Evolutionary conservation across 2,888 invertebrate species (phyloP).

Genomic region (Lumbricus terrestris): DNA sequence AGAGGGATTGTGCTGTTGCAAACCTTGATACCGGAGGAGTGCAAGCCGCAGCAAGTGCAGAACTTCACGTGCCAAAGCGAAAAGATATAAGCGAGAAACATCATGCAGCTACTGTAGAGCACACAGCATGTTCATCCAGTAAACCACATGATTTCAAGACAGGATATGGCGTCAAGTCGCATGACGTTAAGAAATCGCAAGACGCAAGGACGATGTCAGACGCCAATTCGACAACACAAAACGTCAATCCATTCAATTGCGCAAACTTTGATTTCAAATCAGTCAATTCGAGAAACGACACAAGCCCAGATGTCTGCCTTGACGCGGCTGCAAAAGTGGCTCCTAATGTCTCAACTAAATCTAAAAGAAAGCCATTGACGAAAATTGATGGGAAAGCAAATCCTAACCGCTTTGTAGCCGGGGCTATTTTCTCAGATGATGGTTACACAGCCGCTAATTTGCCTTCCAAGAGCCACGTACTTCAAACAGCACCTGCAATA

Average conservation of each 20-base stretch:
- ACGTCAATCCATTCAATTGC: neutral
- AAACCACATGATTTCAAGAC: neutral
- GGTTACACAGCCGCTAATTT: neutral
- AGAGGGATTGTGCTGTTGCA: too few relatives aligned
- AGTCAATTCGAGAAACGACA: neutral
- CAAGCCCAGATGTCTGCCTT: neutral
- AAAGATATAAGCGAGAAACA: neutral
- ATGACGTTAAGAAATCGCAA: neutral
- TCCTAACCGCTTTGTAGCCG: neutral
- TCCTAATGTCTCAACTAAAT: neutral
- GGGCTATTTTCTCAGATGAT: neutral
- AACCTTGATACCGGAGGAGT: too few relatives aligned
- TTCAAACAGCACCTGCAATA: neutral
- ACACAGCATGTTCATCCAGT: neutral
- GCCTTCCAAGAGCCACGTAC: neutral
- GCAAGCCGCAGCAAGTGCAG: too few relatives aligned
- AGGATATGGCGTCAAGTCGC: neutral
- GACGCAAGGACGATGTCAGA: neutral
- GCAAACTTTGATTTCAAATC: neutral
- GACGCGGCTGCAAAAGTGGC: neutral
- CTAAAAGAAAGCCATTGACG: neutral
- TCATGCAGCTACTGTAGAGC: neutral
- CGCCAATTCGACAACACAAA: neutral
- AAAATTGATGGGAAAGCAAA: too few relatives aligned
- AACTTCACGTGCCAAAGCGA: neutral